Evolutionary conservation across 2,888 invertebrate species (phyloP).

Genomic region (Andrena bucephala): DNA sequence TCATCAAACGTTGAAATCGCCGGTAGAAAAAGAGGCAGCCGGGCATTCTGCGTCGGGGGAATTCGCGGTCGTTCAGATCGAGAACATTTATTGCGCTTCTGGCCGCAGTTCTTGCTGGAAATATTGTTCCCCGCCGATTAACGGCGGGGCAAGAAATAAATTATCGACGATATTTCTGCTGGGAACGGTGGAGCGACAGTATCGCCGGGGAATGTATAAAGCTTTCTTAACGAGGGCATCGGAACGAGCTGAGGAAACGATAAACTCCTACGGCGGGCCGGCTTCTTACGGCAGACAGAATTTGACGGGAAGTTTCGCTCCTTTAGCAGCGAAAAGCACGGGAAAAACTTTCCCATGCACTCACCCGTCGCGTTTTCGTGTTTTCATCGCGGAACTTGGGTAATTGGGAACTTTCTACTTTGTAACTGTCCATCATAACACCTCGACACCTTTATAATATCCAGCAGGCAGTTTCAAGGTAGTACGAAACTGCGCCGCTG

Average conservation of each 20-base stretch:
- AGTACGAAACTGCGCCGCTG: neutral
- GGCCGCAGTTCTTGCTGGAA: neutral
- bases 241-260: slow-evolving; percentile 19
- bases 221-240: neutral
- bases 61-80: neutral
- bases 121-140: neutral
- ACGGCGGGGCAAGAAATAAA: neutral
- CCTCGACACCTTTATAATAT: slow-evolving; percentile 63
- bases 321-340: slow-evolving; percentile 28
- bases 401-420: slow-evolving; percentile 73
- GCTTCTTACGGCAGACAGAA: slow-evolving; percentile 44
- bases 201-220: neutral
- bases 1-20: slow-evolving; percentile 2
- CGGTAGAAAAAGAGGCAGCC: neutral
- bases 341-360: slow-evolving; percentile 56
- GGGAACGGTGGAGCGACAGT: neutral
- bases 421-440: slow-evolving; percentile 70
- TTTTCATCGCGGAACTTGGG: slow-evolving; percentile 72
- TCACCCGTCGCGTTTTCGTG: slow-evolving; percentile 50
- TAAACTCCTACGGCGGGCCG: slow-evolving; percentile 21
- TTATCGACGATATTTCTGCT: neutral
- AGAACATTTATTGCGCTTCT: neutral
- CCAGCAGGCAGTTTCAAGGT: slow-evolving; percentile 35
- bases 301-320: slow-evolving; percentile 62
- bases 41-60: neutral